Conservation (phyloP, 2,113 vertebrate species). For the Chunga burmeisteri region DNA sequence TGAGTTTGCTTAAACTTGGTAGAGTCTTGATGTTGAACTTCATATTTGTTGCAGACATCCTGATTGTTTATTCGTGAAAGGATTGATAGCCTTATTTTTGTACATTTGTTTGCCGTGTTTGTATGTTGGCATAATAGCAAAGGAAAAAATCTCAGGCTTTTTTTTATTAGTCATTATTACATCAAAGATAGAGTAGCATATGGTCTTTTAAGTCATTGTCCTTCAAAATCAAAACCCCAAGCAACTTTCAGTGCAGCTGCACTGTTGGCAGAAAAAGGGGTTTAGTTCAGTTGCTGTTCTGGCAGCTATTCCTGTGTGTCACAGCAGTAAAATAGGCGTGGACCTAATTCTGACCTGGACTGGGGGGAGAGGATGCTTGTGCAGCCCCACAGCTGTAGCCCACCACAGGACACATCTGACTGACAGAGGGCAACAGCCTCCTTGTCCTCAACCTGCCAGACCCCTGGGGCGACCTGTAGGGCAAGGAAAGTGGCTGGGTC, state of each 20-base stretch:
- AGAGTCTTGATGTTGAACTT: not conserved
- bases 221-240: not conserved
- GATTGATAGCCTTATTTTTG: not conserved
- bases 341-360: not conserved
- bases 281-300: not conserved
- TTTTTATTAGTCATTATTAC: not conserved
- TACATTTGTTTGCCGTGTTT: not conserved
- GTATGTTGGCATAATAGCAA: not conserved
- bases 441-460: not conserved
- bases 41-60: not conserved
- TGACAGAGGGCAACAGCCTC: not conserved
- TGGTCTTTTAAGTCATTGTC: not conserved
- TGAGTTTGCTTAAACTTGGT: not conserved
- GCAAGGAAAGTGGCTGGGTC: not conserved
- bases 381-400: not conserved
- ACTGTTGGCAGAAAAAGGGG: not conserved
- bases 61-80: not conserved
- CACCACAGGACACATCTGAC: not conserved
- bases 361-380: not conserved
- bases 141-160: not conserved
- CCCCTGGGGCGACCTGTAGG: accelerated
- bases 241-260: not conserved
- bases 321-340: not conserved
- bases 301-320: not conserved
- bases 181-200: not conserved